A percentile compares a stretch with the other conserved stretches of the same genome.
Evolutionary conservation across 2,797 vertebrate genomes (phyloP).

Genomic region (Phoebastria nigripes): DNA sequence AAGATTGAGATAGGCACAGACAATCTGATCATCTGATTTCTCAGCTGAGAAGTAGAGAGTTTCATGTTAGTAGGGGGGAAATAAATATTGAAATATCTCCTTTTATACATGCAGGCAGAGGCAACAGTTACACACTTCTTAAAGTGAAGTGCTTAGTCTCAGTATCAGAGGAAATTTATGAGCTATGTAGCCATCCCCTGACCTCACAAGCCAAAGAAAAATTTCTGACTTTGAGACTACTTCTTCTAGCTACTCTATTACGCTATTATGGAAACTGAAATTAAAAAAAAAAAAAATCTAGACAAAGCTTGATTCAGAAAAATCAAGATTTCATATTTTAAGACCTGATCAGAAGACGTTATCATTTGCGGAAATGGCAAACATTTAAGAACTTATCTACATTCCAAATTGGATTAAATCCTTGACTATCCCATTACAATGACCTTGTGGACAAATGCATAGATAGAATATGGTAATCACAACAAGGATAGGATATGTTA

Average conservation of each 20-base stretch:
- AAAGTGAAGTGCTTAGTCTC: background rate
- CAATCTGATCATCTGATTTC: constrained; percentile 43
- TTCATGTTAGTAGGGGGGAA: background rate
- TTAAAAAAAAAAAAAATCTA: background rate
- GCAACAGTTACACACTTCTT: background rate
- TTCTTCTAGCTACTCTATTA: background rate
- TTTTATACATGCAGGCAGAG: constrained; percentile 28
- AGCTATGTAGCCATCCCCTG: background rate
- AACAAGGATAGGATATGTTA: background rate
- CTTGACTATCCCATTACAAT: background rate
- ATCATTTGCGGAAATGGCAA: background rate
- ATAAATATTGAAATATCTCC: constrained; percentile 22
- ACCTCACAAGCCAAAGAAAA: background rate
- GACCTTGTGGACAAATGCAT: background rate
- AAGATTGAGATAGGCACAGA: constrained; percentile 18
- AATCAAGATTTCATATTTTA: background rate
- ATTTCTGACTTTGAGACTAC: background rate
- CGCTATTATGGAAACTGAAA: background rate
- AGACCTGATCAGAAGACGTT: background rate
- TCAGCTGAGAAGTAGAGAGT: constrained; percentile 2
- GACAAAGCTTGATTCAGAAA: background rate
- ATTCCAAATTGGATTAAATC: background rate
- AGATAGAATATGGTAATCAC: background rate
- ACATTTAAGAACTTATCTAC: background rate
- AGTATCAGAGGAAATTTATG: background rate